phyloP scores from a whole-genome alignment of 1,140 invertebrate genomes.

The Latrodectus geometricus region DNA sequence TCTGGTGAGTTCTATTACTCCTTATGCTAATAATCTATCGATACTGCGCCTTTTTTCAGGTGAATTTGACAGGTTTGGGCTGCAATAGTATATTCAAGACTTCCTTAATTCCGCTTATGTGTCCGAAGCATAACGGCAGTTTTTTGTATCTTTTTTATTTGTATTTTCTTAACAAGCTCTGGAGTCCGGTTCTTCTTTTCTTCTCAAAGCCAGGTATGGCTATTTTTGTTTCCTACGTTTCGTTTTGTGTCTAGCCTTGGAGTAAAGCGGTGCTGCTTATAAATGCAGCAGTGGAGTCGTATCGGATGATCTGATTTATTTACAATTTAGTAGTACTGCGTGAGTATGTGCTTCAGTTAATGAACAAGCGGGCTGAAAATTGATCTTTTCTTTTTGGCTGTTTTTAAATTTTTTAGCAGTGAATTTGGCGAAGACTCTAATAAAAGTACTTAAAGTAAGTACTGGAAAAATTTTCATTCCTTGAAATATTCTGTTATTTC shows the following conservation, averaged over 20 bases:
- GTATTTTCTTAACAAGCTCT: not conserved
- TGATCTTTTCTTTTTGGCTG: no score
- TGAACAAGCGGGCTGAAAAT: no score
- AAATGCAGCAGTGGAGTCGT: not conserved
- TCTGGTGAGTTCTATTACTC: no score
- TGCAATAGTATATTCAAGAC: not conserved
- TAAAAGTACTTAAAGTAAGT: no score
- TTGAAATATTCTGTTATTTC: no score
- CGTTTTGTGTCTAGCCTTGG: not conserved
- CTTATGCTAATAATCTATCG: no score
- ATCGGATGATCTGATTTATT: not conserved
- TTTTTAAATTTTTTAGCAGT: no score
- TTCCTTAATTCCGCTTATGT: not conserved
- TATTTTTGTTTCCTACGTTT: not conserved
- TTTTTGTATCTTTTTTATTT: not conserved
- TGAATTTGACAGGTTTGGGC: not conserved
- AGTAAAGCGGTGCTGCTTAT: not conserved
- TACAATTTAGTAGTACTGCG: not conserved
- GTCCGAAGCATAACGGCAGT: not conserved
- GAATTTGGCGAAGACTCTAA: no score
- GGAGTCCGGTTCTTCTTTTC: not conserved
- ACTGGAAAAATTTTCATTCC: no score
- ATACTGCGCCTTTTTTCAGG: not conserved
- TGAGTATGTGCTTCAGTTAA: no score
- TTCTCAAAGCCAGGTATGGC: not conserved